These are phyloP conservation scores for Drosophila cognata DNA, from an alignment of 2,888 invertebrate genomes.

Conservation along the genomic window DNA sequence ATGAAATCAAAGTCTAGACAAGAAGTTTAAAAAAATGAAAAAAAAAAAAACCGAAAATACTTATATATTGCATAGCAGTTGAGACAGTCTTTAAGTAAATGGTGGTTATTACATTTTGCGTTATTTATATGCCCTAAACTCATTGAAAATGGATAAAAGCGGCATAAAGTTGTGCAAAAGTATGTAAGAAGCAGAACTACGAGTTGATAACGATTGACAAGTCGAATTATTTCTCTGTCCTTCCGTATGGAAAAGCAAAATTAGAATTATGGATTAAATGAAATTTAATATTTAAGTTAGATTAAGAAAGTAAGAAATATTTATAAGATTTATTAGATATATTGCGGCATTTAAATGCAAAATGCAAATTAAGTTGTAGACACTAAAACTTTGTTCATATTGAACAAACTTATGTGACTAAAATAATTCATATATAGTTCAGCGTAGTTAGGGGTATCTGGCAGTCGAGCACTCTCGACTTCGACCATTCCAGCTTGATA, in stretches of 20 bases:
- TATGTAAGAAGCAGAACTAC: not conserved
- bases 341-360: no score
- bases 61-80: conserved; percentile 3
- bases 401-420: not conserved
- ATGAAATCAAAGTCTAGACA: conserved; percentile 28
- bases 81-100: not conserved
- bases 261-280: not conserved
- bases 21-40: not conserved
- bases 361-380: not conserved
- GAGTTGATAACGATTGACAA: no score
- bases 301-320: not conserved
- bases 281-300: not conserved
- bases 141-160: not conserved
- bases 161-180: not conserved
- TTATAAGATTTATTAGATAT: not conserved
- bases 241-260: not conserved
- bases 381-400: not conserved
- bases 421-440: not conserved
- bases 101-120: not conserved
- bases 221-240: not conserved
- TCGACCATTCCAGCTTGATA: not conserved
- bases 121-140: not conserved
- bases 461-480: not conserved
- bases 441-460: not conserved
- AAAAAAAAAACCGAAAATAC: not conserved